Evolutionary conservation across 1,140 invertebrate genomes (phyloP), one percentile per base, ranked within the genome.

Genomic region (Nilaparvata lugens): DNA sequence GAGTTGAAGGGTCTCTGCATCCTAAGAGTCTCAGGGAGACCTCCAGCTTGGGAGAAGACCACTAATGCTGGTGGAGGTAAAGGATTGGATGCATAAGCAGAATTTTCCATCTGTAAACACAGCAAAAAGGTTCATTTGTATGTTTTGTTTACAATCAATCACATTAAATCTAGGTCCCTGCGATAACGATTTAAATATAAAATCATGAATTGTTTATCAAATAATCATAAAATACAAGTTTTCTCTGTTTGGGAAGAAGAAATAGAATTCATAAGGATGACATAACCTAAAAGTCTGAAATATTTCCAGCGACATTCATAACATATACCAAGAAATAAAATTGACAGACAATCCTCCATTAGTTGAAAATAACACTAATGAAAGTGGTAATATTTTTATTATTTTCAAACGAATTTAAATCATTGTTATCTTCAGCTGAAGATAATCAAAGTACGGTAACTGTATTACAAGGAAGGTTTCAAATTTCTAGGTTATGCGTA

Each of bases 21-120:
- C 78, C 83, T 78, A 67, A 86, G 76, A 64, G 83, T 84, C 73
- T 89, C 86, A 70, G 85, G 82, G 71, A 86, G 79, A 64, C 82
- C 82, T 69, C 82, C 83, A 69, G 84, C 83, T 75, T 88, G 85
- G 64, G 87, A 89, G 71, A 91, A 83, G 59, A 91, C 87, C 76
- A 91, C 88, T 72, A 89, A 77, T 70, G 85, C 83, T 64, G 87
- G 86, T 67, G 87, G 87, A 73, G 84, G 83, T 70, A 88, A 77
- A 72, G 87, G 84, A 70, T 83, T 84, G 62, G 83, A 81, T 69
- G 83, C 77, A 70, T 83, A 85, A 52, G 82, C 76, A 63, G 82
- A 82, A 75, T 81, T 84, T 72, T 84, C 83, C 81, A 85, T 84
- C 75, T 78, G 75, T 67, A 77, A 70, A 73, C 67, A 52, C 53